Evolutionary conservation across 2,113 vertebrate species (phyloP), one percentile per base, ranked within the genome.

Genomic region (Carettochelys insculpta): DNA sequence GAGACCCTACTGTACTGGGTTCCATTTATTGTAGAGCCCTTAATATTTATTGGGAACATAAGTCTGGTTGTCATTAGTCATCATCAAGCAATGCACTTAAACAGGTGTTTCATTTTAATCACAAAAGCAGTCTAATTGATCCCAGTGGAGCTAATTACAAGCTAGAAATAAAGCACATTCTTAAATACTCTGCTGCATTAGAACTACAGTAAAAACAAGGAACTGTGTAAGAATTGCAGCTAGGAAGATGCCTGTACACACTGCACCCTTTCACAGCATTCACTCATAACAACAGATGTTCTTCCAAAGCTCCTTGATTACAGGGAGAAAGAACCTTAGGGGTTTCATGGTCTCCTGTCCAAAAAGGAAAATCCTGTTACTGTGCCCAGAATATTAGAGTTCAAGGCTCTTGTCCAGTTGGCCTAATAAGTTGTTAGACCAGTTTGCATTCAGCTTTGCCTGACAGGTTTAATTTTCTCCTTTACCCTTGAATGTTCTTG

Each of bases 401-500:
- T 80, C 47, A 38, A 87, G 53, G 52, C 86, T 92, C 54, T 90
- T 53, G 43, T 29, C 89, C 84, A 89, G 47, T 48, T 94, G 94
- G 93, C 22, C 12, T 22, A 85, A 73, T 78, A 95, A 90, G 77
- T 51, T 76, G 93, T 85, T 91, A 84, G 77, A 95, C 89, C 85
- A 92, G 91, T 94, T 92, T 94, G 38, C 68, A 45, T 92, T 58
- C 86, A 82, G 22, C 75, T 53, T 90, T 84, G 34, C 83, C n/a
- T 77, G 56, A 10, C 11, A 78, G 79, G 83, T 96, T 91, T n/a
- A 54, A 86, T 88, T 95, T 96, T 77, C 73, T 95, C 34, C 50
- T 90, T 38, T 76, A 80, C 34, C 71, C 52, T 12, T 29, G 11
- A 82, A 45, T 78, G 10, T 86, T 88, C 71, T n/a, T 43, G 56